phyloP scores from a whole-genome alignment of 2,113 vertebrate genomes.

The Nothoprocta perdicaria region DNA sequence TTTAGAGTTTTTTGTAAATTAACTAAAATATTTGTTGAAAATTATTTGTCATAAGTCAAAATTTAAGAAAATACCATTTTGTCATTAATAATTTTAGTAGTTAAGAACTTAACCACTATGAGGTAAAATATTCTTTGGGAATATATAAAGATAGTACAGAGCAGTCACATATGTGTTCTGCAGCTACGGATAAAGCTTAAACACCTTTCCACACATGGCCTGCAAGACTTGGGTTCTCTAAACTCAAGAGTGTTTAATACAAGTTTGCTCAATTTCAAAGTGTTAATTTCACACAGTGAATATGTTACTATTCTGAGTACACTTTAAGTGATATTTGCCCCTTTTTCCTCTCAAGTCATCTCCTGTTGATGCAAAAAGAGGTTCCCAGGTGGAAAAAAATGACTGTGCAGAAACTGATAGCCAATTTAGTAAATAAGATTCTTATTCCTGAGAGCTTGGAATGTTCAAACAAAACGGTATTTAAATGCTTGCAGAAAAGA shows the following conservation, averaged over 20 bases:
- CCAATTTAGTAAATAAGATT: background rate
- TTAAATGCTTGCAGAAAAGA: background rate
- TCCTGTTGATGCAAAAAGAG: background rate
- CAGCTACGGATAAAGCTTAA: background rate
- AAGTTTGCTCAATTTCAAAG: background rate
- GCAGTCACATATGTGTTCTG: background rate
- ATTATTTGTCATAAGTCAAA: background rate
- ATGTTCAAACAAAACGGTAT: background rate
- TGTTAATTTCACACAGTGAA: background rate
- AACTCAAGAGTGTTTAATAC: background rate
- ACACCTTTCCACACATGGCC: accelerated
- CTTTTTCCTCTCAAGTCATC: background rate
- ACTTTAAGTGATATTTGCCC: background rate
- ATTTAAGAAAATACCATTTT: background rate
- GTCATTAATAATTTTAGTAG: background rate
- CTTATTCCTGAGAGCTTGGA: background rate
- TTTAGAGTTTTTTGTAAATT: background rate
- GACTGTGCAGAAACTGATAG: background rate
- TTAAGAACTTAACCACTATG: background rate
- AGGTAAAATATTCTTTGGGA: background rate
- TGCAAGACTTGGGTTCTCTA: background rate
- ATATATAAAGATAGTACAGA: background rate
- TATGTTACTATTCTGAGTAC: background rate
- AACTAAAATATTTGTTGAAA: background rate
- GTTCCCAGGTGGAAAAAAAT: background rate